Conservation (phyloP, 2,888 invertebrate species). For the Agonum fuliginosum region DNA sequence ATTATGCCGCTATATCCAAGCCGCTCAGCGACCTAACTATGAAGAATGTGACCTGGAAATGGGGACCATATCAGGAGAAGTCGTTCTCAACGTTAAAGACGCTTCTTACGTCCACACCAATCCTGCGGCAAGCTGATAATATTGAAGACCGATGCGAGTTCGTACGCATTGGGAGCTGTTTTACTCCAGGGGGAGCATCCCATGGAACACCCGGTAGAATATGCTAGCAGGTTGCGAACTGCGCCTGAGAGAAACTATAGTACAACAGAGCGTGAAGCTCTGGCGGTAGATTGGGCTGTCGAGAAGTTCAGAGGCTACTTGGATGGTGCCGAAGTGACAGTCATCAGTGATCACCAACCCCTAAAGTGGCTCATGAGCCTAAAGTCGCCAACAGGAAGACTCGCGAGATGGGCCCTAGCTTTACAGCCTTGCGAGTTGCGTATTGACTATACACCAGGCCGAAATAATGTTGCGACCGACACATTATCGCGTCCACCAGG, state of each 20-base stretch:
- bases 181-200: constrained; percentile 49
- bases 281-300: constrained; percentile 67
- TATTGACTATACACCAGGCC: constrained; percentile 68
- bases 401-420: constrained; percentile 70
- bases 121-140: constrained; percentile 63
- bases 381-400: constrained; percentile 68
- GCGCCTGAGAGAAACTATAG: too few species aligned
- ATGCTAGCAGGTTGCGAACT: constrained; percentile 61
- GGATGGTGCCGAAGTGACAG: constrained; percentile 66
- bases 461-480: too few species aligned
- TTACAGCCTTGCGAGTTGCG: constrained; percentile 68
- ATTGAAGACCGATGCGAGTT: constrained; percentile 58
- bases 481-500: too few species aligned
- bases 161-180: too few species aligned
- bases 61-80: constrained; percentile 2
- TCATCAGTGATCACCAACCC: constrained; percentile 70
- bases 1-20: too few species aligned
- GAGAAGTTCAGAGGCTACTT: constrained; percentile 68
- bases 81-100: constrained; percentile 32
- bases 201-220: constrained; percentile 55
- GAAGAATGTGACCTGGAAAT: constrained; percentile 10
- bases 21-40: constrained; percentile 36
- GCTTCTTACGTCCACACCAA: constrained; percentile 54
- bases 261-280: constrained; percentile 66
- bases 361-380: constrained; percentile 70